Evolutionary conservation across 1,140 invertebrate genomes (phyloP).

Genomic region (Drosophila arawakana): DNA sequence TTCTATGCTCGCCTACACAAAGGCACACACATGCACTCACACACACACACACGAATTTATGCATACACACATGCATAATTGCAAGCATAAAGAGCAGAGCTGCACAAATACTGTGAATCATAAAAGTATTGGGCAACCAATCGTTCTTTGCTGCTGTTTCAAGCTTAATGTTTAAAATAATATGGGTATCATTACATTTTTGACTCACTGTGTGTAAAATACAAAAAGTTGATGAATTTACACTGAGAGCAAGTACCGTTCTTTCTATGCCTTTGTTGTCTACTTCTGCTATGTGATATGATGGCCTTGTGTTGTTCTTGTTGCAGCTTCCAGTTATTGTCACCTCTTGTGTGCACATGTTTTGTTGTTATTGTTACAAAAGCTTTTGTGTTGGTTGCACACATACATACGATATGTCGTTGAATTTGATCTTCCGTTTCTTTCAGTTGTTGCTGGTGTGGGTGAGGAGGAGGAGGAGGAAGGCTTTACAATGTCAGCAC

Average conservation of each 20-base stretch:
- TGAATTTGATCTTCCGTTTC: constrained; percentile 71
- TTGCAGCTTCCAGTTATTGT: constrained; percentile 46
- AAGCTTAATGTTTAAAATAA: too few relatives aligned
- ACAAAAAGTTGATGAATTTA: constrained; percentile 3
- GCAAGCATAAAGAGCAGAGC: neutral
- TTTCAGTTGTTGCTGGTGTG: constrained; percentile 25
- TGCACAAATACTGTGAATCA: neutral
- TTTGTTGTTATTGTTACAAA: constrained; percentile 20
- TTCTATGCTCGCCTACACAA: constrained; percentile 45
- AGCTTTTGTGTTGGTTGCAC: constrained; percentile 34
- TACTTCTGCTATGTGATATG: constrained; percentile 25
- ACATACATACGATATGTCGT: constrained; percentile 36
- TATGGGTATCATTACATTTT: neutral
- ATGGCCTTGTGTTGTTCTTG: constrained; percentile 49
- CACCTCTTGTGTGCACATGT: constrained; percentile 16
- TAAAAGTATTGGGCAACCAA: too few relatives aligned
- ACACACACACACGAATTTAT: neutral
- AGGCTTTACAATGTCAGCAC: constrained; percentile 59
- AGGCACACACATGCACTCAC: constrained; percentile 18
- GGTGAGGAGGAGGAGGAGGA: neutral
- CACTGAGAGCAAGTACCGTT: constrained; percentile 33
- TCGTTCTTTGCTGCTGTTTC: too few relatives aligned
- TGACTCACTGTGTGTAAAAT: constrained; percentile 28
- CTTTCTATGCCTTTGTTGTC: constrained; percentile 68
- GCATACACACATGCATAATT: neutral